Conservation (phyloP, 2,113 vertebrate genomes). For the Tyrannus savana region DNA sequence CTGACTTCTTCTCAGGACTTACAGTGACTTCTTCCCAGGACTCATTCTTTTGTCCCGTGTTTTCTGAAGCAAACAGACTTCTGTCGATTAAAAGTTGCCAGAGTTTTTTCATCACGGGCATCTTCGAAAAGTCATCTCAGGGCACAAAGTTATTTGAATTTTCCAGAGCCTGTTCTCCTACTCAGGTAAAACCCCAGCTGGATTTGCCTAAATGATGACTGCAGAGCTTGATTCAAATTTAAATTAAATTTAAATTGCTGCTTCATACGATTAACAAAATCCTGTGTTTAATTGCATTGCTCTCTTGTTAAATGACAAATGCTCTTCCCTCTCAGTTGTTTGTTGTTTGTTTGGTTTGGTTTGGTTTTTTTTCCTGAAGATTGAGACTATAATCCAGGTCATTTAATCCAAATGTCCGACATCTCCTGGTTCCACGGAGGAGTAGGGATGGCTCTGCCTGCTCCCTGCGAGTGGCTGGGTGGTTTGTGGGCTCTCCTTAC, state of each 20-base stretch:
- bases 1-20: not conserved
- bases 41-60: not conserved
- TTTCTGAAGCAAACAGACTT: not conserved
- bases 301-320: not conserved
- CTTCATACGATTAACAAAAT: slow-evolving; percentile 7
- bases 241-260: slow-evolving; percentile 59
- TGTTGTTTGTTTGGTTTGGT: not conserved
- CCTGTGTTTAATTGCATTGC: not conserved
- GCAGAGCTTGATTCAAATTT: slow-evolving; percentile 34
- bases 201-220: slow-evolving; percentile 61
- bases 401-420: not conserved
- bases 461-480: not conserved
- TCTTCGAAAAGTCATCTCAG: slow-evolving; percentile 35
- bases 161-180: slow-evolving; percentile 63
- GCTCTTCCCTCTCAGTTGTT: not conserved
- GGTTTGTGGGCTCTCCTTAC: not conserved
- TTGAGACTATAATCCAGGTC: not conserved
- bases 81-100: not conserved
- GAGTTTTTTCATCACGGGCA: not conserved
- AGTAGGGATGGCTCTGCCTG: not conserved
- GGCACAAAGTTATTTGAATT: slow-evolving; percentile 46
- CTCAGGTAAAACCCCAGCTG: slow-evolving; percentile 56
- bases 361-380: not conserved
- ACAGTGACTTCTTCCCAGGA: not conserved
- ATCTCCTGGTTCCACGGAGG: not conserved